Percentiles rank a stretch among this genome's conserved stretches.
These are phyloP conservation scores for Palloptera scutellata DNA, from an alignment of 2,888 invertebrate genomes.

Conservation along the genomic window DNA sequence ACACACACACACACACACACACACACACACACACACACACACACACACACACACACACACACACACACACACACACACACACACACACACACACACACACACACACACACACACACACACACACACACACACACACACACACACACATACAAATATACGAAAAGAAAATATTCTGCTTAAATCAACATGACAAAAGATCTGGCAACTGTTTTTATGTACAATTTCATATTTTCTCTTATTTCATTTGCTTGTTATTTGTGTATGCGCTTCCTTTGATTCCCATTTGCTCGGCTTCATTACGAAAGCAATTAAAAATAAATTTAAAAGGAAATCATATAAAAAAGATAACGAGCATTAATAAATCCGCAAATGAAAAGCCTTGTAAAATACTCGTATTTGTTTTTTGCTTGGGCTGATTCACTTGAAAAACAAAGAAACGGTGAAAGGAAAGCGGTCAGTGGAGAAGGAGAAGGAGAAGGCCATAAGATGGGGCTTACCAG, in stretches of 20 bases:
- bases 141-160: background rate
- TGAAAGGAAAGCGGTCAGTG: background rate
- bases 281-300: background rate
- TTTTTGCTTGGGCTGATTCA: too few relatives aligned
- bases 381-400: background rate
- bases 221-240: background rate
- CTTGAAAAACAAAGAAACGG: background rate
- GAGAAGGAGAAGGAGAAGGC: background rate
- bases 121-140: background rate
- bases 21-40: too few relatives aligned
- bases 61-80: background rate
- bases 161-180: background rate
- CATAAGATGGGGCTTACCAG: background rate
- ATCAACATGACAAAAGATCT: background rate
- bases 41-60: conserved; percentile 13
- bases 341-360: conserved; percentile 29
- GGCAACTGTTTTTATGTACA: background rate
- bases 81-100: background rate
- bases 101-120: background rate
- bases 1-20: too few relatives aligned
- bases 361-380: conserved; percentile 23
- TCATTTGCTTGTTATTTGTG: background rate
- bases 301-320: conserved; percentile 23
- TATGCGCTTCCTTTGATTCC: background rate
- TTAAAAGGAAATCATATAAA: conserved; percentile 9